These are phyloP conservation scores for Drosophila multiciliata DNA, from an alignment of 2,888 invertebrate species.

Conservation along the genomic window DNA sequence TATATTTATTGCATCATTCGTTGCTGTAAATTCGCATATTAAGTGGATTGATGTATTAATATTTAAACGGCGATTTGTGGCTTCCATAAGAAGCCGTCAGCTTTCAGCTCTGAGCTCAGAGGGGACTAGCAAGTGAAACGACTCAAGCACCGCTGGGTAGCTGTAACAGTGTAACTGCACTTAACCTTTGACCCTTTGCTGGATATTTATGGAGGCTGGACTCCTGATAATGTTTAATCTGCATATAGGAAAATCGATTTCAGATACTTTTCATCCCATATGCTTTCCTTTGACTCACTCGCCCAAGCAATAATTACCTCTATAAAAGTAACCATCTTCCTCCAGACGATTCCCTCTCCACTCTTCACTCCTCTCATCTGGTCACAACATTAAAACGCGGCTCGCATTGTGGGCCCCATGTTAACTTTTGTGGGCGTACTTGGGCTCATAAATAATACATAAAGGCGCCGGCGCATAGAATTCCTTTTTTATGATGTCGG, in stretches of 20 bases:
- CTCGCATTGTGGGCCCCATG: slow-evolving; percentile 54
- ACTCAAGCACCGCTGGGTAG: slow-evolving; percentile 30
- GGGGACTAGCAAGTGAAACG: slow-evolving; percentile 24
- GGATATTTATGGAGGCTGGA: slow-evolving; percentile 55
- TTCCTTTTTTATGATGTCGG: slow-evolving; percentile 69
- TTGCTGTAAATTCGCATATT: slow-evolving; percentile 80
- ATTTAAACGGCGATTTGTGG: slow-evolving; percentile 84
- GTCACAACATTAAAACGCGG: slow-evolving; percentile 71
- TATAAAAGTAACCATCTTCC: slow-evolving; percentile 50
- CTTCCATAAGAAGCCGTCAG: slow-evolving; percentile 43
- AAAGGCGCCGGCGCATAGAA: slow-evolving; percentile 69
- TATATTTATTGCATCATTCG: slow-evolving; percentile 78
- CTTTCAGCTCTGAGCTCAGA: slow-evolving; percentile 20
- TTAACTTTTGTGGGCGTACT: slow-evolving; percentile 64
- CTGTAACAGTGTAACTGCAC: slow-evolving; percentile 25
- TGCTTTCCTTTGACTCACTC: slow-evolving; percentile 12
- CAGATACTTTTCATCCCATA: slow-evolving; percentile 28
- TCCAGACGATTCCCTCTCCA: slow-evolving; percentile 4
- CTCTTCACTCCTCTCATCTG: background rate
- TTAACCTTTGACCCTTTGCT: slow-evolving; percentile 63
- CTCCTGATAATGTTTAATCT: slow-evolving; percentile 58
- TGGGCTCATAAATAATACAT: slow-evolving; percentile 78
- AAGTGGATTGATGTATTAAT: slow-evolving; percentile 85
- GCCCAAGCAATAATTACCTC: slow-evolving; percentile 42
- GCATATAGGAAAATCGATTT: slow-evolving; percentile 58